Conservation (phyloP, 2,888 invertebrate species). For the Taenaris catops region DNA sequence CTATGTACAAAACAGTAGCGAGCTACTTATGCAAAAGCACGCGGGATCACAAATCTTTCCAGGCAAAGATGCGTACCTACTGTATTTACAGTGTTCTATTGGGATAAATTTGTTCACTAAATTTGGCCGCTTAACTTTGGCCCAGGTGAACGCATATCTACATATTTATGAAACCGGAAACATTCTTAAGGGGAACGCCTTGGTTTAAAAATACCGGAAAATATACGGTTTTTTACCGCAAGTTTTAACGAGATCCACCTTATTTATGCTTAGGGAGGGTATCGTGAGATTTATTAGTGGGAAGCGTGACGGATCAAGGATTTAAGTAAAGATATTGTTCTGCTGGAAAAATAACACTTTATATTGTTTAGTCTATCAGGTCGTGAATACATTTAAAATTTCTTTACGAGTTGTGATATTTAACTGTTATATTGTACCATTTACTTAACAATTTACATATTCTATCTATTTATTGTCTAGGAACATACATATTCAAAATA, state of each 20-base stretch:
- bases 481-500: too few relatives aligned
- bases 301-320: slow-evolving; percentile 71
- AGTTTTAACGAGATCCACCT: slow-evolving; percentile 76
- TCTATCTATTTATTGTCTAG: too few relatives aligned
- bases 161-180: slow-evolving; percentile 75
- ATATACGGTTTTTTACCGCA: slow-evolving; percentile 60
- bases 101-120: slow-evolving; percentile 73
- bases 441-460: too few relatives aligned
- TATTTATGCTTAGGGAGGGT: slow-evolving; percentile 72
- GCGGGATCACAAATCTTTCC: slow-evolving; percentile 64
- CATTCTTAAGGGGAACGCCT: slow-evolving; percentile 63
- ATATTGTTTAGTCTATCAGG: slow-evolving; percentile 28
- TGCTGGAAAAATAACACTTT: slow-evolving; percentile 55
- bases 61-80: slow-evolving; percentile 49
- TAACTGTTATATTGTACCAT: too few relatives aligned
- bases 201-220: slow-evolving; percentile 68
- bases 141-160: slow-evolving; percentile 77
- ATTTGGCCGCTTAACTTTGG: slow-evolving; percentile 59
- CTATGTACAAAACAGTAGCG: slow-evolving; percentile 49
- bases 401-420: background rate
- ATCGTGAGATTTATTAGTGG: slow-evolving; percentile 64
- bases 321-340: slow-evolving; percentile 50
- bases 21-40: slow-evolving; percentile 70
- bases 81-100: slow-evolving; percentile 75
- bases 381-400: slow-evolving; percentile 11